Evolutionary conservation across 2,797 vertebrate species (phyloP).

Genomic region (Fistularia commersonii): DNA sequence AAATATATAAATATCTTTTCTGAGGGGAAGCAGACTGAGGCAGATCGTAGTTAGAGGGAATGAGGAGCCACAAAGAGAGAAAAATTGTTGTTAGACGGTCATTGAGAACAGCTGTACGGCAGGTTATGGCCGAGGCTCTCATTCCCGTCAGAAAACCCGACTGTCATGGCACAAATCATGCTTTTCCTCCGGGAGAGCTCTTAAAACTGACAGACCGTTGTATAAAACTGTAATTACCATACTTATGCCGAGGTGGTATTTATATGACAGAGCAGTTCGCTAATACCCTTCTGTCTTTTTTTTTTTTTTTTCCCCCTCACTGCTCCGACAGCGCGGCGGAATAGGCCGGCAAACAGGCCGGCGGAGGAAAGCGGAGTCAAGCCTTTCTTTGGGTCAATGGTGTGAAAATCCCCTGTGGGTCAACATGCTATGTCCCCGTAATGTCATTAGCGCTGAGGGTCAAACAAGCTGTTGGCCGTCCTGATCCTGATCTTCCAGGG

Average conservation of each 20-base stretch:
- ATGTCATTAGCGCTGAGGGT: constrained; percentile 68
- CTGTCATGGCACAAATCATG: constrained; percentile 23
- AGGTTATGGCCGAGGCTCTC: constrained; percentile 22
- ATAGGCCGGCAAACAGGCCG: constrained; percentile 34
- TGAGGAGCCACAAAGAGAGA: constrained; percentile 2
- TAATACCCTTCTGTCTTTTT: constrained; percentile 41
- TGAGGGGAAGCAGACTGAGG: neutral
- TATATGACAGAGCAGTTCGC: constrained; percentile 50
- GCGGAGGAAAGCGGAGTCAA: constrained; percentile 16
- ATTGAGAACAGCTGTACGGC: constrained; percentile 36
- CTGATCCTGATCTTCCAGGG: constrained; percentile 12
- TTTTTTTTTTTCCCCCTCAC: constrained; percentile 26
- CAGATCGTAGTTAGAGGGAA: constrained; percentile 12
- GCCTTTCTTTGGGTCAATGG: constrained; percentile 50
- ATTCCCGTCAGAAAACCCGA: constrained; percentile 12
- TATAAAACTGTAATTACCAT: constrained; percentile 53
- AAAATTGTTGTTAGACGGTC: constrained; percentile 6
- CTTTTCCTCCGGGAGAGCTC: constrained; percentile 29
- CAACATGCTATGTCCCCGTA: constrained; percentile 59
- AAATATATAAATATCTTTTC: too few species aligned
- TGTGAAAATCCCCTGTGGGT: constrained; percentile 70
- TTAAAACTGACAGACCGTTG: constrained; percentile 39
- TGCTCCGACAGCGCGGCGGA: constrained; percentile 13
- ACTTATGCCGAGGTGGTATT: constrained; percentile 39
- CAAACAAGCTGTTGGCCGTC: constrained; percentile 43